Conservation (phyloP, 1,140 invertebrate species). For the Littorina saxatilis region DNA sequence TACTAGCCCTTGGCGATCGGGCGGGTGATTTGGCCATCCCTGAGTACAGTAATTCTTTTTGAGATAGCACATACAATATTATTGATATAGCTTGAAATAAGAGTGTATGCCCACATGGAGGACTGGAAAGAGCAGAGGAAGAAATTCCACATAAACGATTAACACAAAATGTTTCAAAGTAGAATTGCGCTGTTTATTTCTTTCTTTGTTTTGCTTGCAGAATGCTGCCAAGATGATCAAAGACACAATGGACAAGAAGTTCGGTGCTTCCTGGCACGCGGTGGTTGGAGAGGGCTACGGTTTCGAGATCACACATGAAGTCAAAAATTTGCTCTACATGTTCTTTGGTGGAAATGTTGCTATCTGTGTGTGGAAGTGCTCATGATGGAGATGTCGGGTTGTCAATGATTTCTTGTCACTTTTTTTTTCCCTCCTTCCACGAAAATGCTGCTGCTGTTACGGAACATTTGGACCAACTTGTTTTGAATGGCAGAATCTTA, state of each 20-base stretch:
- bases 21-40: too few species aligned
- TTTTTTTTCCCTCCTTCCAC: not conserved
- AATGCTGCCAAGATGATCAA: constrained; percentile 91
- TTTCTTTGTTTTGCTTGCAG: too few species aligned
- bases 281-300: constrained; percentile 95
- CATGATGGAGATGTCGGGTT: constrained; percentile 48
- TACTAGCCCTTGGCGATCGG: too few species aligned
- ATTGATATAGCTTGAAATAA: too few species aligned
- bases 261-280: constrained; percentile 93
- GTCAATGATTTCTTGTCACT: not conserved
- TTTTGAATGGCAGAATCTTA: too few species aligned
- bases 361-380: constrained; percentile 94
- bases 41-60: too few species aligned
- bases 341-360: constrained; percentile 94
- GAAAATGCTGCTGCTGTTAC: constrained; percentile 5
- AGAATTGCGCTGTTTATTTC: too few species aligned
- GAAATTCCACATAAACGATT: too few species aligned
- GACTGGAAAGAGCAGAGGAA: too few species aligned
- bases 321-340: constrained; percentile 92
- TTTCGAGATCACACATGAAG: constrained; percentile 94
- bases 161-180: too few species aligned
- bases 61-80: too few species aligned
- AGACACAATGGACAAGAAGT: constrained; percentile 95
- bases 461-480: not conserved
- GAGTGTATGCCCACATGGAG: too few species aligned